A percentile compares a stretch with the other conserved stretches of the same genome.
Conservation (phyloP, 2,113 vertebrate species). For the Gymnogyps californianus region DNA sequence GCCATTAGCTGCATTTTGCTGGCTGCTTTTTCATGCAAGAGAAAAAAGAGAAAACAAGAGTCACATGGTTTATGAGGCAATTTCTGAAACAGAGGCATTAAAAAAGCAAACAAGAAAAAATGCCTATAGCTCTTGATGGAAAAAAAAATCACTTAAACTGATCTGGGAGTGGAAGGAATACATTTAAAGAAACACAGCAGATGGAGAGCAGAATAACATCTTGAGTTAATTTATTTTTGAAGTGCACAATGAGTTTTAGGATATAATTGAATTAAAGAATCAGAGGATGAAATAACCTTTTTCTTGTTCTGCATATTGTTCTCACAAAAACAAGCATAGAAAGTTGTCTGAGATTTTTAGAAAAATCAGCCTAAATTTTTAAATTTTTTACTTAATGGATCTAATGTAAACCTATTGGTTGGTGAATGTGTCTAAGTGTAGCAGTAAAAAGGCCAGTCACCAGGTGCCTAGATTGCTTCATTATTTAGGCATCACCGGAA, state of each 20-base stretch:
- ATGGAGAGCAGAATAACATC: slow-evolving; percentile 73
- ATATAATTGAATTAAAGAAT: slow-evolving; percentile 77
- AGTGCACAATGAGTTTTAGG: slow-evolving; percentile 69
- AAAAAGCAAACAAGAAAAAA: slow-evolving; percentile 21
- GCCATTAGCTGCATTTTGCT: slow-evolving; percentile 21
- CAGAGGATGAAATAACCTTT: slow-evolving; percentile 36
- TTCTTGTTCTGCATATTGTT: slow-evolving; percentile 32
- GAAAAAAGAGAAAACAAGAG: slow-evolving; percentile 4
- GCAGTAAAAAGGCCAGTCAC: not conserved
- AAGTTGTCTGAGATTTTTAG: not conserved
- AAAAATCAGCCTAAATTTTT: not conserved
- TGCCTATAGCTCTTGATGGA: slow-evolving; percentile 54
- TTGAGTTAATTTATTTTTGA: slow-evolving; percentile 79
- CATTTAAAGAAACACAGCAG: slow-evolving; percentile 73
- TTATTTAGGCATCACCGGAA: not conserved
- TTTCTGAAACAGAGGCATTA: slow-evolving; percentile 61
- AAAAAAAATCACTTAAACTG: slow-evolving; percentile 60
- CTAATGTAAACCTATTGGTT: not conserved
- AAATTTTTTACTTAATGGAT: not conserved
- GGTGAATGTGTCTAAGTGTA: not conserved
- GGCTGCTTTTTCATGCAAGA: slow-evolving; percentile 10
- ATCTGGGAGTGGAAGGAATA: slow-evolving; percentile 55
- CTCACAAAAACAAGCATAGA: not conserved
- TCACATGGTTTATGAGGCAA: slow-evolving; percentile 66
- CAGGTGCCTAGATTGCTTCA: not conserved